Conservation (phyloP, 2,797 vertebrate species). For the Cetoscarus ocellatus region DNA sequence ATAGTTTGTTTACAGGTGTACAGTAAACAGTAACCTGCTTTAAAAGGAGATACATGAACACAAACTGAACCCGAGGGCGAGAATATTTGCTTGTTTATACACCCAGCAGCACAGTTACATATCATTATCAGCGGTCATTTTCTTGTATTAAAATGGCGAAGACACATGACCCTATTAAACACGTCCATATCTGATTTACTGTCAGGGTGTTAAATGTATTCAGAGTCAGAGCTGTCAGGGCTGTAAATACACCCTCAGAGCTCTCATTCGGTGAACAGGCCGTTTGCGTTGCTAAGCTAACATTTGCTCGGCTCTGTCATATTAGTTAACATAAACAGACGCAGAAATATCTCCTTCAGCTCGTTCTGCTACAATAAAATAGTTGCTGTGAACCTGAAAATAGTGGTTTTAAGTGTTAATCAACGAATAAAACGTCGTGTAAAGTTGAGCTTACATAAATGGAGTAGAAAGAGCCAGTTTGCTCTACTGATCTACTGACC, state of each 20-base stretch:
- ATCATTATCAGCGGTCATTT: too few species aligned
- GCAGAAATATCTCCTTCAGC: accelerated
- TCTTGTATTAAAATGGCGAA: too few species aligned
- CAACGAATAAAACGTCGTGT: conserved; percentile 18
- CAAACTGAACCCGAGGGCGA: too few species aligned
- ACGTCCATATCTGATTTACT: accelerated
- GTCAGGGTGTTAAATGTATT: not conserved
- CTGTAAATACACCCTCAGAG: not conserved
- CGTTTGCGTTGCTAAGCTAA: conserved; percentile 64
- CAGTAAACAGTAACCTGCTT: too few species aligned
- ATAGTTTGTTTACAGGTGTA: too few species aligned
- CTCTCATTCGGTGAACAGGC: conserved; percentile 45
- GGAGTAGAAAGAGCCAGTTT: conserved; percentile 57
- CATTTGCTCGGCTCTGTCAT: not conserved
- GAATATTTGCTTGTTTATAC: too few species aligned
- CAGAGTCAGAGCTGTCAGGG: accelerated
- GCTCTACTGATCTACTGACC: conserved; percentile 91
- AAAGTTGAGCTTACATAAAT: conserved; percentile 51
- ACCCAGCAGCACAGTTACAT: too few species aligned
- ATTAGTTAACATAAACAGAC: not conserved
- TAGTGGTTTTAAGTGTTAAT: not conserved
- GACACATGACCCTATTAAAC: too few species aligned
- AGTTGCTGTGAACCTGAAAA: accelerated
- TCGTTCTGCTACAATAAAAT: not conserved
- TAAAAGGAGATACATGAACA: too few species aligned